phyloP scores from a whole-genome alignment of 2,888 invertebrate species.

The Suillia variegata region DNA sequence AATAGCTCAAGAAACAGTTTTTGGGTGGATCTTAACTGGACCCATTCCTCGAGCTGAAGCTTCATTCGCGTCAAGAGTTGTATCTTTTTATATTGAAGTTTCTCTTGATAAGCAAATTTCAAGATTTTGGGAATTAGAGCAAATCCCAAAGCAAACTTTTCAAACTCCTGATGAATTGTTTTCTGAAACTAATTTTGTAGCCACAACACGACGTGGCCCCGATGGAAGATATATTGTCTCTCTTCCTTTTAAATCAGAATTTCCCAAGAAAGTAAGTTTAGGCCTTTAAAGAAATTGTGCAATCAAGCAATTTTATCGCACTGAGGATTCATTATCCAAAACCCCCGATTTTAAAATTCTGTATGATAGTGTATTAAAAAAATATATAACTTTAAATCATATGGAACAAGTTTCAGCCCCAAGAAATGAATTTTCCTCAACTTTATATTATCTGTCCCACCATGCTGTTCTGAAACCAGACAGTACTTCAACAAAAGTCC shows the following conservation, averaged over 20 bases:
- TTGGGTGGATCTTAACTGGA: conserved; percentile 5
- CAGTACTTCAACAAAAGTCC: background rate
- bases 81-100: background rate
- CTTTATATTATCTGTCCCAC: background rate
- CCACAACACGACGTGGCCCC: background rate
- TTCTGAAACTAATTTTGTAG: background rate
- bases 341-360: too few relatives aligned
- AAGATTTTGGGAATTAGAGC: background rate
- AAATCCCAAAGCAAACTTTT: background rate
- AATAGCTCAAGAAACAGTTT: conserved; percentile 1
- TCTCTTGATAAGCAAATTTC: background rate
- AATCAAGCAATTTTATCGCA: too few relatives aligned
- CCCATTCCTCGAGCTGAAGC: background rate
- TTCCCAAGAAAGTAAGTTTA: too few relatives aligned
- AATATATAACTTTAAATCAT: too few relatives aligned
- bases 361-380: too few relatives aligned
- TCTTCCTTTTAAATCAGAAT: too few relatives aligned
- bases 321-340: too few relatives aligned
- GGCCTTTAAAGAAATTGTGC: too few relatives aligned
- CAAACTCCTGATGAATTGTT: background rate
- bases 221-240: too few relatives aligned
- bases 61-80: background rate
- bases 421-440: background rate
- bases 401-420: background rate
- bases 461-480: background rate